Evolutionary conservation across 2,888 invertebrate species (phyloP).

Genomic region (Macropis europaea): DNA sequence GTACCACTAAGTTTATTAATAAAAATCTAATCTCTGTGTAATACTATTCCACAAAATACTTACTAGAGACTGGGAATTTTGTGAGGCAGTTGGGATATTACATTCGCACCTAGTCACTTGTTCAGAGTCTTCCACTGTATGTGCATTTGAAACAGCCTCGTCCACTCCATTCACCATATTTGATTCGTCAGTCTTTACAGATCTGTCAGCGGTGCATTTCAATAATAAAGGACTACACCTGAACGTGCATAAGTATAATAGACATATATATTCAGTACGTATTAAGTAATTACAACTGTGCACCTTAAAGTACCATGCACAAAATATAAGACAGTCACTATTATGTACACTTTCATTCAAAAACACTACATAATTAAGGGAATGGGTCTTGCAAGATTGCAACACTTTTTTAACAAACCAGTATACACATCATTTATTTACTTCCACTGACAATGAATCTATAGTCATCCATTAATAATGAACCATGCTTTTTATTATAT

Average conservation of each 20-base stretch:
- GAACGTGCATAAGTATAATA: constrained; percentile 62
- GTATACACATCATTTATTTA: constrained; percentile 76
- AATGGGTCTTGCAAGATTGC: constrained; percentile 62
- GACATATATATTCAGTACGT: constrained; percentile 43
- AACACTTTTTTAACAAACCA: constrained; percentile 75
- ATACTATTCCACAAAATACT: constrained; percentile 58
- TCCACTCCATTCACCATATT: constrained; percentile 77
- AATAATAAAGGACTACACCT: constrained; percentile 72
- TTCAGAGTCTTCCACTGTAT: constrained; percentile 73
- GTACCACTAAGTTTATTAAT: background rate
- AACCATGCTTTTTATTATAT: constrained; percentile 70
- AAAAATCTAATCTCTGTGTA: background rate
- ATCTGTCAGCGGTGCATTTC: constrained; percentile 84
- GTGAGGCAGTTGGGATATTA: constrained; percentile 74
- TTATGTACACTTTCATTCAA: constrained; percentile 37
- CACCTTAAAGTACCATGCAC: constrained; percentile 51
- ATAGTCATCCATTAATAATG: constrained; percentile 71
- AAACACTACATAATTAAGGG: constrained; percentile 40
- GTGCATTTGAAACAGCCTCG: constrained; percentile 77
- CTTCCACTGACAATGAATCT: constrained; percentile 74
- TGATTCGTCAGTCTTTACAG: constrained; percentile 85
- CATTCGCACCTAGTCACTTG: constrained; percentile 77
- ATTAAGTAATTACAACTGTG: constrained; percentile 27
- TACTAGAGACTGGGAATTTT: constrained; percentile 76
- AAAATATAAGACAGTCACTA: constrained; percentile 33